Percentiles rank a stretch among this genome's conserved stretches.
These are phyloP conservation scores for Andrena hattorfiana DNA, from an alignment of 2,888 invertebrate genomes.

Conservation along the genomic window DNA sequence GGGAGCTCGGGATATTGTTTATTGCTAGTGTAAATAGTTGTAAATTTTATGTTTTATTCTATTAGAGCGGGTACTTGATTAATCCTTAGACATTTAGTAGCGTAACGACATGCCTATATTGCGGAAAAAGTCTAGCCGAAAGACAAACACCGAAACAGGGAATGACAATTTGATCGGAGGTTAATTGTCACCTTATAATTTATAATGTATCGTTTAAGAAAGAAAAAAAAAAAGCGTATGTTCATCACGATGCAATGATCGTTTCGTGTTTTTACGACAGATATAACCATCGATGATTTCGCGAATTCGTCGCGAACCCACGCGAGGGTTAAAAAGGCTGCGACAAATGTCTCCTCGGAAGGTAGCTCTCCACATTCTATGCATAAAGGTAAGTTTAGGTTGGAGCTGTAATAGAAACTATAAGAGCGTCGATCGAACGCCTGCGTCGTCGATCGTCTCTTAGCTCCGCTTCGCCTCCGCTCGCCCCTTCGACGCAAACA, in stretches of 20 bases:
- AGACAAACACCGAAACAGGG: constrained; percentile 25
- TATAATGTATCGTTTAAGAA: constrained; percentile 9
- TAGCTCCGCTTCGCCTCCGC: too few relatives aligned
- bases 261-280: constrained; percentile 80
- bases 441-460: too few relatives aligned
- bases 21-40: constrained; percentile 59
- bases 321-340: constrained; percentile 81
- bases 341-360: constrained; percentile 63
- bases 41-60: constrained; percentile 44
- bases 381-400: neutral
- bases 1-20: constrained; percentile 11
- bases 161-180: constrained; percentile 54
- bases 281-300: constrained; percentile 89
- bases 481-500: too few relatives aligned
- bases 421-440: too few relatives aligned
- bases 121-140: constrained; percentile 55
- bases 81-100: constrained; percentile 39
- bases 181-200: constrained; percentile 46
- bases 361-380: constrained; percentile 41
- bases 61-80: constrained; percentile 50
- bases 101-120: constrained; percentile 46
- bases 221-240: neutral
- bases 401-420: too few relatives aligned
- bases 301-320: constrained; percentile 86
- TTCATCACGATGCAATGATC: neutral